These are phyloP conservation scores for Camelus dromedarius DNA, from an alignment of 2,113 vertebrate genomes.

Conservation along the genomic window DNA sequence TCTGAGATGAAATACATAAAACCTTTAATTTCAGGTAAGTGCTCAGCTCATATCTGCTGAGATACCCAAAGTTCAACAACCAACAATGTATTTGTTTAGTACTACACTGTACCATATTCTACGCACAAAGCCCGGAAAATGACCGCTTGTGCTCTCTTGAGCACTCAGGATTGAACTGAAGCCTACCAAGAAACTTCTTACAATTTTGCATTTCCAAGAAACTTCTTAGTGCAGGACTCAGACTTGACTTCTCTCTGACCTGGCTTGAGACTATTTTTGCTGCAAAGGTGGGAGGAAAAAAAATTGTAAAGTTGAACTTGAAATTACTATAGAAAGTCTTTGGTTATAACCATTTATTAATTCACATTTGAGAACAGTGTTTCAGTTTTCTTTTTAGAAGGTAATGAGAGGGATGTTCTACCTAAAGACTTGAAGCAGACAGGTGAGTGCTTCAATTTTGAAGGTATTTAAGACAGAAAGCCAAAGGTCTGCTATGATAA, in stretches of 20 bases:
- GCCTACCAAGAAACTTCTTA: neutral
- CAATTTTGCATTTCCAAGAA: neutral
- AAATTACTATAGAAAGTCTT: conserved; percentile 39
- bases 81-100: conserved; percentile 78
- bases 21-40: conserved; percentile 26
- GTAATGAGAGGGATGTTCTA: neutral
- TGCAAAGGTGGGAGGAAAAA: neutral
- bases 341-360: conserved; percentile 5
- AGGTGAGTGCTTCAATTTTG: conserved; percentile 66
- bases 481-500: neutral
- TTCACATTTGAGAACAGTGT: conserved; percentile 26
- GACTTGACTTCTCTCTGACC: neutral
- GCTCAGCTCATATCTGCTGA: conserved; percentile 55
- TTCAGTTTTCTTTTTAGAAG: conserved; percentile 47
- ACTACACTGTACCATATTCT: conserved; percentile 50
- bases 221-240: neutral
- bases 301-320: conserved; percentile 48
- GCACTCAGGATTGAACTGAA: neutral
- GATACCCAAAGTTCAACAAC: conserved; percentile 71
- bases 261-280: conserved; percentile 37
- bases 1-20: conserved; percentile 35
- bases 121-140: conserved; percentile 69
- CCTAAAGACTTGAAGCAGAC: neutral
- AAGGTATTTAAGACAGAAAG: conserved; percentile 36
- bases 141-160: conserved; percentile 22